Conservation (phyloP, 37 sponge, comb jelly and placozoan species). For the Hormiphora californensis region DNA sequence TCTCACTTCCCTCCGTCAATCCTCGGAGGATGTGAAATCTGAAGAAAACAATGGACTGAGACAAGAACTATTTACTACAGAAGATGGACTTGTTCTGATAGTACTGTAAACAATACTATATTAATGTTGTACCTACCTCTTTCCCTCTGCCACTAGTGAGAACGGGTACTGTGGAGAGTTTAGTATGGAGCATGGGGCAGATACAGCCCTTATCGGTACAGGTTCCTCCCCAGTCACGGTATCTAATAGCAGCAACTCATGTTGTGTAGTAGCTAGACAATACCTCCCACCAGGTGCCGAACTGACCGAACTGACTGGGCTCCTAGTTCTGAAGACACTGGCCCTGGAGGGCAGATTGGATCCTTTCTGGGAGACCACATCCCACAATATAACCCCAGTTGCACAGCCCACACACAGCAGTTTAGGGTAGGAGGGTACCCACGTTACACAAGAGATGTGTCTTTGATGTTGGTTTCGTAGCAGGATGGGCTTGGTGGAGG, state of each 20-base stretch:
- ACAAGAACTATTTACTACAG: too few relatives aligned
- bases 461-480: constrained; percentile 17
- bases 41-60: not conserved
- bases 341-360: constrained; percentile 36
- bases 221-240: not conserved
- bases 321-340: not conserved
- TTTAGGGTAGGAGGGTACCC: not conserved
- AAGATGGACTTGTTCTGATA: too few relatives aligned
- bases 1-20: constrained; percentile 5
- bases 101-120: not conserved
- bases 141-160: constrained; percentile 24
- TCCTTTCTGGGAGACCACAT: constrained; percentile 41
- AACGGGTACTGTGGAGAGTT: constrained; percentile 6
- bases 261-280: constrained; percentile 1
- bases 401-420: not conserved
- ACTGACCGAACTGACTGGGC: not conserved
- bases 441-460: not conserved
- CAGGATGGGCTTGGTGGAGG: not conserved
- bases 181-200: not conserved
- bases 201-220: not conserved
- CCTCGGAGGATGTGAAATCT: constrained; percentile 18
- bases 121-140: not conserved
- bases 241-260: not conserved
- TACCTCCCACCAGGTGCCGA: constrained; percentile 24
- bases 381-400: constrained; percentile 5